Evolutionary conservation across 2,888 invertebrate genomes (phyloP).

Genomic region (Brenthis hecate): DNA sequence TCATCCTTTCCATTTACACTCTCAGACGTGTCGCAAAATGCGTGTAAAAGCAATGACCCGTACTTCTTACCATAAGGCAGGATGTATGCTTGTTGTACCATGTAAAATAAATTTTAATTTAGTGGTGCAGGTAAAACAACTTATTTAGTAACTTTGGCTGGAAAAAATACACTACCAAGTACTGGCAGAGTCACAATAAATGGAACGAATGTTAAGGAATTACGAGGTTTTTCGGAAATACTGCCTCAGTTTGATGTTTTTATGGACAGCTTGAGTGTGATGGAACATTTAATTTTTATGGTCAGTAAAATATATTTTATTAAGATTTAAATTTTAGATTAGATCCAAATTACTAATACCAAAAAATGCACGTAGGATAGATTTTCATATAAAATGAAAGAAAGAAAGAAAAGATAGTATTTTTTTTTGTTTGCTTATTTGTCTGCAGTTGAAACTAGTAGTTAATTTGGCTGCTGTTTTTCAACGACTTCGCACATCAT

Average conservation of each 20-base stretch:
- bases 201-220: conserved; percentile 69
- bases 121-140: conserved; percentile 85
- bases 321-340: not conserved
- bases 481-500: too few species aligned
- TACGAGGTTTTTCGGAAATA: conserved; percentile 73
- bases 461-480: too few species aligned
- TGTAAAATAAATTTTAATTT: conserved; percentile 19
- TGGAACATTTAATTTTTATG: conserved; percentile 86
- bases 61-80: too few species aligned
- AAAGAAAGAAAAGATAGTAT: too few species aligned
- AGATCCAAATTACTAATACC: not conserved
- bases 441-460: too few species aligned
- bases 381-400: not conserved
- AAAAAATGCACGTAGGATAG: not conserved
- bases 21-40: too few species aligned
- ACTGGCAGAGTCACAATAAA: conserved; percentile 71
- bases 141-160: conserved; percentile 78
- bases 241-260: conserved; percentile 87
- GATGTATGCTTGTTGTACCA: not conserved
- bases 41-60: too few species aligned
- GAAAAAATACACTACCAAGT: conserved; percentile 69
- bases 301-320: conserved; percentile 61
- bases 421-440: too few species aligned
- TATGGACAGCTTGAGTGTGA: conserved; percentile 83
- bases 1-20: too few species aligned